Evolutionary conservation across 2,888 invertebrate genomes (phyloP), one percentile per base, ranked within the genome.

Genomic region (Heliconius cydno): DNA sequence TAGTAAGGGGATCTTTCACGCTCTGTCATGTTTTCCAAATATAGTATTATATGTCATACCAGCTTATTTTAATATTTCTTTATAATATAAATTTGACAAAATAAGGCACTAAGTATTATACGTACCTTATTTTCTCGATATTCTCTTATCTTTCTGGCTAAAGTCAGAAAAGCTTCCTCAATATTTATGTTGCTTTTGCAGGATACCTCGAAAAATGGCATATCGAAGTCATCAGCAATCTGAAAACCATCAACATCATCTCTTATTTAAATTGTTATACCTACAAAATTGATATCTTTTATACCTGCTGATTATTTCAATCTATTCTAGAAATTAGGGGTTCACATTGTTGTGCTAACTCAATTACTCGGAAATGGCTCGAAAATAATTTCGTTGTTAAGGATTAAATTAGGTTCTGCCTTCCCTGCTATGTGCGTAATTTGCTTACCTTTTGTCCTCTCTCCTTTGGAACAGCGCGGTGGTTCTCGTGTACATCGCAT

Each of bases 121-220:
- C n/a, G 13, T 92, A 97, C 97, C 93, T 97, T 96, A 84, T 96
- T 96, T 86, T 97, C 97, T 86, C 97, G 95, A 91, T 97, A 97
- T 92, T 98, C 98, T 81, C 98, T 95, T 92, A 98, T 98, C 95
- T 97, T 97, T 89, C 98, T 96, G 82, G 98, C 98, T 88, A 98
- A 92, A 72, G 97, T 97, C 83, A 98, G 91, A 90, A 98, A 98
- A 76, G 97, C 97, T 88, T 97, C 97, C 89, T 98, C 98, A 87
- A 98, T 98, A 86, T 98, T 98, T 81, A 98, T 96, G 89, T 98
- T 97, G 85, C 97, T 97, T 92, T 98, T 98, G 92, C 98, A 98
- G 19, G 98, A 98, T 22, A 98, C 98, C 92, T 98, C 98, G 89
- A 97, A 98, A 90, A 98, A 98, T 57, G 98, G 98, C 96, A 98